phyloP scores from a whole-genome alignment of 2,113 vertebrate genomes.

The Menidia beryllina region DNA sequence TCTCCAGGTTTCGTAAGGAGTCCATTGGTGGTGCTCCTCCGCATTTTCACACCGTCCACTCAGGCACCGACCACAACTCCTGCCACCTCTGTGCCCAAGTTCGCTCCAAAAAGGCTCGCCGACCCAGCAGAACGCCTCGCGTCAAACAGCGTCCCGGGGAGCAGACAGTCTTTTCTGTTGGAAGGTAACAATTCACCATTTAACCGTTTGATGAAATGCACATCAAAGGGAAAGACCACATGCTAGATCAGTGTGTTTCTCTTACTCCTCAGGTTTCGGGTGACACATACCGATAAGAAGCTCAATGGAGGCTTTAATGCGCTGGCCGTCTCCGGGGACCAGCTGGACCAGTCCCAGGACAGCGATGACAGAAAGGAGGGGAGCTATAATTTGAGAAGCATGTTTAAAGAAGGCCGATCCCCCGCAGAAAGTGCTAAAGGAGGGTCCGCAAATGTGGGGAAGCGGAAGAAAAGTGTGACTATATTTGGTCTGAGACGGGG shows the following conservation, averaged over 20 bases:
- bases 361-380: conserved; percentile 65
- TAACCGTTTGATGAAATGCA: background rate
- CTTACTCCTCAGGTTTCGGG: conserved; percentile 86
- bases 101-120: conserved; percentile 83
- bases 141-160: conserved; percentile 86
- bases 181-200: conserved; percentile 82
- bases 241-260: background rate
- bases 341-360: conserved; percentile 73
- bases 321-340: conserved; percentile 50
- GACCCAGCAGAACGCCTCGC: conserved; percentile 84
- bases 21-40: conserved; percentile 86
- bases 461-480: conserved; percentile 65
- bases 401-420: conserved; percentile 73
- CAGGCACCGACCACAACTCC: conserved; percentile 86
- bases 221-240: background rate
- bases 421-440: conserved; percentile 56
- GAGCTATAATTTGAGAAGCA: conserved; percentile 75
- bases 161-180: conserved; percentile 94
- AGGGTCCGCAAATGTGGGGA: conserved; percentile 39
- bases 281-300: conserved; percentile 91
- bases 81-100: conserved; percentile 90
- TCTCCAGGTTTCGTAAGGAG: conserved; percentile 86
- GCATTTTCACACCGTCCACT: conserved; percentile 93
- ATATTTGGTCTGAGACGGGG: conserved; percentile 61
- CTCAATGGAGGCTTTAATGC: conserved; percentile 79